Evolutionary conservation across 2,113 vertebrate genomes (phyloP).

Genomic region (Calonectris borealis): DNA sequence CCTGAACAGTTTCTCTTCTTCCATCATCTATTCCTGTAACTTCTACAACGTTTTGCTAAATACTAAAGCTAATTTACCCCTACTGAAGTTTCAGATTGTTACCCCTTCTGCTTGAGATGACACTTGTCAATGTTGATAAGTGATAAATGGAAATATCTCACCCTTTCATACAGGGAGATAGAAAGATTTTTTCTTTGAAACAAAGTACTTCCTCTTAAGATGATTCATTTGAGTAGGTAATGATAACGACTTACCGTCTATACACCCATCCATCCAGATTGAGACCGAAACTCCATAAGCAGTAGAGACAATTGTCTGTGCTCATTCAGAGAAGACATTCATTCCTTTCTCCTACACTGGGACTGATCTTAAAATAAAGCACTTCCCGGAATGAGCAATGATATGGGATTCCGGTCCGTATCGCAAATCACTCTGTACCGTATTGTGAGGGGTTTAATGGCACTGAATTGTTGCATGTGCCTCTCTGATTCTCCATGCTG

Average conservation of each 20-base stretch:
- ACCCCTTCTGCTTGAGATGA: slow-evolving; percentile 31
- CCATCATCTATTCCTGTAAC: neutral
- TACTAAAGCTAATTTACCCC: slow-evolving; percentile 33
- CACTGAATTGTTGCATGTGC: neutral
- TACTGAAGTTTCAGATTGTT: slow-evolving; percentile 8
- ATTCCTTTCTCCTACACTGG: neutral
- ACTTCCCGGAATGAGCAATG: neutral
- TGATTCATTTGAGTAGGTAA: slow-evolving; percentile 60
- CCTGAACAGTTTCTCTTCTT: neutral
- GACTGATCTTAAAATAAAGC: slow-evolving; percentile 18
- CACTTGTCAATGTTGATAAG: slow-evolving; percentile 44
- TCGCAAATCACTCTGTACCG: neutral
- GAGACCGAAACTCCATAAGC: slow-evolving; percentile 17
- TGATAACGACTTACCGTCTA: slow-evolving; percentile 46
- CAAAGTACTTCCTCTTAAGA: slow-evolving; percentile 36
- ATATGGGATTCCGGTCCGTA: neutral
- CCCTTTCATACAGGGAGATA: slow-evolving; percentile 32
- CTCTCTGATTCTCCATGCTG: accelerated
- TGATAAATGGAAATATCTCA: slow-evolving; percentile 36
- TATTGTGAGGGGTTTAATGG: neutral
- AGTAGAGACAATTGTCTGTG: neutral
- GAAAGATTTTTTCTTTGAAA: slow-evolving; percentile 39
- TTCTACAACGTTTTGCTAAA: neutral
- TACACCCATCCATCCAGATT: slow-evolving; percentile 37
- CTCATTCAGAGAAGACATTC: slow-evolving; percentile 22